Evolutionary conservation across 2,113 vertebrate species (phyloP).

Genomic region (Ramphastos sulfuratus): DNA sequence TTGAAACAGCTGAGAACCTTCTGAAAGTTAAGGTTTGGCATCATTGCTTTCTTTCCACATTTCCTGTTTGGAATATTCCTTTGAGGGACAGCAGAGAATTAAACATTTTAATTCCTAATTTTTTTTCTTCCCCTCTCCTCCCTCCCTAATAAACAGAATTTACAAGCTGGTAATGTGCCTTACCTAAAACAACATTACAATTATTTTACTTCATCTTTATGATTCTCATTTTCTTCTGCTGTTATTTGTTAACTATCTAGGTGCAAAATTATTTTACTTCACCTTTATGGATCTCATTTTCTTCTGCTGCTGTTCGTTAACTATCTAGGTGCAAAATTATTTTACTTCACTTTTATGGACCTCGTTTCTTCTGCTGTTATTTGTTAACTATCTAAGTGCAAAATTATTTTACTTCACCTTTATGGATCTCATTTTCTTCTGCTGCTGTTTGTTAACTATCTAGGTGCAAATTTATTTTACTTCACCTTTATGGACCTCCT

Average conservation of each 20-base stretch:
- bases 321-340: background rate
- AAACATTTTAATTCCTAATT: background rate
- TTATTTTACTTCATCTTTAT: background rate
- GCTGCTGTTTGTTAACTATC: no score
- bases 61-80: slow-evolving; percentile 19
- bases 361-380: no score
- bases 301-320: background rate
- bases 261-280: background rate
- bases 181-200: background rate
- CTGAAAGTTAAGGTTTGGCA: background rate
- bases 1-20: slow-evolving; percentile 16
- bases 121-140: background rate
- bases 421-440: no score
- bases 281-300: background rate
- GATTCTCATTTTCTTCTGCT: background rate
- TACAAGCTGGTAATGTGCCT: background rate
- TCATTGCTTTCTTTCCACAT: background rate
- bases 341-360: no score
- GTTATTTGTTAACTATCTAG: background rate
- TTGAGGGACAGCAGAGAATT: background rate
- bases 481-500: no score
- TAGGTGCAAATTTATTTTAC: no score
- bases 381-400: no score
- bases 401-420: no score
- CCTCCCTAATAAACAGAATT: background rate